These are phyloP conservation scores for Arrhamphus sclerolepis DNA, from an alignment of 2,797 vertebrate genomes.

Conservation along the genomic window DNA sequence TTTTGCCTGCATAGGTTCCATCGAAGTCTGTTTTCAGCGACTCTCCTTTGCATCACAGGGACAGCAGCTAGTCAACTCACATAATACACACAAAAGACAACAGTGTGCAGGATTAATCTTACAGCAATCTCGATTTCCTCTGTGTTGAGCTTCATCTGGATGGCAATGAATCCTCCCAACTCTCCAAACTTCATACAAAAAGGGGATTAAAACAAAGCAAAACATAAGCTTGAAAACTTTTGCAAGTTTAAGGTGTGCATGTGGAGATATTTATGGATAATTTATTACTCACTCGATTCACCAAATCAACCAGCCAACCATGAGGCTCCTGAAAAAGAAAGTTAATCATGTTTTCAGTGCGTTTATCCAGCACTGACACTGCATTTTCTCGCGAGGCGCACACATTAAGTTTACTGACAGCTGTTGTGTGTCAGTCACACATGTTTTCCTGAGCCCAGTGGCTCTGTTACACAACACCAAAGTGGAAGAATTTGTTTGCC, in stretches of 20 bases:
- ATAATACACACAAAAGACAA: background rate
- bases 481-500: conserved; percentile 28
- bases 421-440: conserved; percentile 64
- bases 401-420: conserved; percentile 38
- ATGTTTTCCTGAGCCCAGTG: conserved; percentile 27
- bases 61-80: conserved; percentile 24
- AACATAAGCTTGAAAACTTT: background rate
- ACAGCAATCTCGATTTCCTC: conserved; percentile 97
- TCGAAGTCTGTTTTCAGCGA: conserved; percentile 20
- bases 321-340: conserved; percentile 90
- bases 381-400: conserved; percentile 1
- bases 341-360: conserved; percentile 9
- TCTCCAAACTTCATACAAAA: conserved; percentile 89
- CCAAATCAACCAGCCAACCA: conserved; percentile 98
- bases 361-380: conserved; percentile 20
- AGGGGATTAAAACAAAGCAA: background rate
- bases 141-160: conserved; percentile 93
- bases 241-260: background rate
- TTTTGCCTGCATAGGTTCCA: conserved; percentile 47
- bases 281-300: conserved; percentile 89
- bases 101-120: conserved; percentile 56
- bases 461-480: conserved; percentile 41
- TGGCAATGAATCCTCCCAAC: conserved; percentile 94
- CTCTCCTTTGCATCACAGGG: conserved; percentile 16
- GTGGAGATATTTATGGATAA: background rate